A percentile compares a stretch with the other conserved stretches of the same genome.
These are phyloP conservation scores for Silurus meridionalis DNA, from an alignment of 2,113 vertebrate genomes.

Conservation along the genomic window DNA sequence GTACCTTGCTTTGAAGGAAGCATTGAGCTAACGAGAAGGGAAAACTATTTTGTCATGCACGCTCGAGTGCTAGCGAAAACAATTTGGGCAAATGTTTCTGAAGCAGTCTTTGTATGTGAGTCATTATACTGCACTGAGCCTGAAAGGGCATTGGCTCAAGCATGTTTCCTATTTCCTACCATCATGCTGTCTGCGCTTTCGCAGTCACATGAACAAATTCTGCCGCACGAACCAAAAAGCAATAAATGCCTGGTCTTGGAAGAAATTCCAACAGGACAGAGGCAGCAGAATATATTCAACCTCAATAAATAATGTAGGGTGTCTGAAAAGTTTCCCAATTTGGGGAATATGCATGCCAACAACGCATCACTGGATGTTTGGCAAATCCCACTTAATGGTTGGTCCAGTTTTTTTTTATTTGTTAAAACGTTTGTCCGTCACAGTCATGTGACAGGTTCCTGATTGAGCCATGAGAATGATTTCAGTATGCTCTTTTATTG, in stretches of 20 bases:
- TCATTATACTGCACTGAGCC: conserved; percentile 6
- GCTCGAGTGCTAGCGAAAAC: conserved; percentile 15
- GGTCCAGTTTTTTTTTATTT: too few species aligned
- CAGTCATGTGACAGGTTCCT: too few species aligned
- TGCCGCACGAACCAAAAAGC: neutral
- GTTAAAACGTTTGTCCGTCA: too few species aligned
- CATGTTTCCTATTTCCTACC: conserved; percentile 31
- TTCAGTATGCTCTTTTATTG: too few species aligned
- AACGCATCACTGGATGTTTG: too few species aligned
- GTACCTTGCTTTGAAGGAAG: conserved; percentile 1
- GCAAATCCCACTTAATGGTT: too few species aligned
- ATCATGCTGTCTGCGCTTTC: neutral
- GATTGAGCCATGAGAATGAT: too few species aligned
- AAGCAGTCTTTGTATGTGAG: conserved; percentile 6
- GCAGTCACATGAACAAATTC: conserved; percentile 23
- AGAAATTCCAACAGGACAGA: neutral
- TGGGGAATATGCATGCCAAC: too few species aligned
- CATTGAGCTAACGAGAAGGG: neutral
- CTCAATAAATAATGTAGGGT: too few species aligned
- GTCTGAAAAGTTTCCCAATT: too few species aligned
- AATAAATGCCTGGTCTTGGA: neutral
- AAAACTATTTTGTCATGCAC: conserved; percentile 12
- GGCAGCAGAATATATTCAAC: conserved; percentile 2
- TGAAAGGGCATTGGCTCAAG: conserved; percentile 22
- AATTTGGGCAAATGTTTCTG: conserved; percentile 28